Evolutionary conservation across 2,888 invertebrate species (phyloP), one percentile per base, ranked within the genome.

Genomic region (Autographa pulchrina): DNA sequence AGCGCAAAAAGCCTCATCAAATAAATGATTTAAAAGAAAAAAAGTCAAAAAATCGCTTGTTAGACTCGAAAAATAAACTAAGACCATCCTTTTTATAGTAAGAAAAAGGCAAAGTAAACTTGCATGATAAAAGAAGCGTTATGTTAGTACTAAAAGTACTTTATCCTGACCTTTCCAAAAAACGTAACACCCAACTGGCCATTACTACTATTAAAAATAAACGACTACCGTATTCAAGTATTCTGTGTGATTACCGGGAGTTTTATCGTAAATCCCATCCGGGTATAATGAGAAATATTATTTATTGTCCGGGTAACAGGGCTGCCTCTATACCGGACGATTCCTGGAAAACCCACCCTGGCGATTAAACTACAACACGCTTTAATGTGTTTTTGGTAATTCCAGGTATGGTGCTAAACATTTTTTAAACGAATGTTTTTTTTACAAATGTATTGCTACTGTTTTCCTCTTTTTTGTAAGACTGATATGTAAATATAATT

Each of bases 251-350:
- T 89, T 89, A 88, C 83, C 72, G 79, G 75, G 82, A 84, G 85
- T 85, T 86, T 82, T 84, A 85, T 86, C 86, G 84, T 87, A 88
- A 89, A 88, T 87, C 87, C 86, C 74, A 75, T 71, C 75, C 84
- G 80, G 79, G 80, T 75, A 88, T 93, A 93, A 94, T 93, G 92
- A 92, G 92, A 90, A 93, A 93, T 92, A 93, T 93, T 92, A 93
- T 93, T 94, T 93, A 93, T 92, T 87, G 89, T 87, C 74, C 81
- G 78, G 74, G 63, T 58, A 25, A 63, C 69, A 80, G 77, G 77
- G 80, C 48, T 77, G 60, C 65, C 20, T 35, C 54, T 63, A 16
- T 5, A n/a, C 72, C 65, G 75, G 71, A 74, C 71, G 68, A 74
- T 62, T n/a, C 43, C 65, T 58, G 62, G 65, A 8, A n/a, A 3